phyloP scores from a whole-genome alignment of 2,113 vertebrate species.

The Neofelis nebulosa region DNA sequence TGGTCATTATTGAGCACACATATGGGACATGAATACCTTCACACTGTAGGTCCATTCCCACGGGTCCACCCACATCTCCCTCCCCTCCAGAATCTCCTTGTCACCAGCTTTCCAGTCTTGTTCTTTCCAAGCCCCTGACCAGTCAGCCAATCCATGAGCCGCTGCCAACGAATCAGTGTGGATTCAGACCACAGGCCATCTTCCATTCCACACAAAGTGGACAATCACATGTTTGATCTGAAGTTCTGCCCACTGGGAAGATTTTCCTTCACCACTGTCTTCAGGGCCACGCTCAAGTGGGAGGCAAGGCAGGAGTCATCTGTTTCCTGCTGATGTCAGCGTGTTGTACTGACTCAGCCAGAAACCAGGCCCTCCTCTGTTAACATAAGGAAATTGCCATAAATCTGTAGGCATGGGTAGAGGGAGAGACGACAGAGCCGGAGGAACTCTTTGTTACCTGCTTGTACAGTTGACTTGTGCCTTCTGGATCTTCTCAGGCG shows the following conservation, averaged over 20 bases:
- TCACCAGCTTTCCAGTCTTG: not conserved
- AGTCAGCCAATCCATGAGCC: not conserved
- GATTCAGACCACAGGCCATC: not conserved
- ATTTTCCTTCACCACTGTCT: not conserved
- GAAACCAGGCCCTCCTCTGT: not conserved
- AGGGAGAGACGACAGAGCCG: not conserved
- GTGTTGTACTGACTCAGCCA: not conserved
- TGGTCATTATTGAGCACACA: not conserved
- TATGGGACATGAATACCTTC: not conserved
- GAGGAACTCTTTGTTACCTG: not conserved
- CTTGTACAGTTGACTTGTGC: not conserved
- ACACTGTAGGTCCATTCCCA: not conserved
- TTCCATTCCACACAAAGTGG: not conserved
- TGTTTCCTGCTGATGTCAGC: not conserved
- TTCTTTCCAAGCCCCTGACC: not conserved
- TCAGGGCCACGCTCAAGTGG: not conserved
- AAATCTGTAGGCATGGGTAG: not conserved
- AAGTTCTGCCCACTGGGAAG: not conserved
- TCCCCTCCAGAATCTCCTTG: not conserved
- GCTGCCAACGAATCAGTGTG: not conserved
- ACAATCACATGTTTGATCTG: not conserved
- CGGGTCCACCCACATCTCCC: not conserved
- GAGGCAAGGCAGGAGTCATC: fast-evolving
- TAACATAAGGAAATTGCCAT: not conserved
- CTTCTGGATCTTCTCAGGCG: not conserved